phyloP scores from a whole-genome alignment of 2,888 invertebrate genomes.

The Doris montereyensis region DNA sequence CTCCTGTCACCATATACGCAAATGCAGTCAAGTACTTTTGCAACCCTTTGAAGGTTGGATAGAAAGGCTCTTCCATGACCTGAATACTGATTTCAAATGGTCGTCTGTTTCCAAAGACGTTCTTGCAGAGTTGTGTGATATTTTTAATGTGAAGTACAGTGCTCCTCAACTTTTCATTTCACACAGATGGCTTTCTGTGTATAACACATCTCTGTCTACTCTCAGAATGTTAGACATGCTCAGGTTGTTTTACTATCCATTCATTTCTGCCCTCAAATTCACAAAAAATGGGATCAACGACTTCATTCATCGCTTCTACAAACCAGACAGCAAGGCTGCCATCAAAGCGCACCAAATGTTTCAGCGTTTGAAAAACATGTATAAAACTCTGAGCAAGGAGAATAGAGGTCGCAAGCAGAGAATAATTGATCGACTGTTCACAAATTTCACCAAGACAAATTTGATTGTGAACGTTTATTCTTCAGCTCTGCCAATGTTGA shows the following conservation, averaged over 20 bases:
- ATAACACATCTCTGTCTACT: background rate
- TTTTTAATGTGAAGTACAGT: background rate
- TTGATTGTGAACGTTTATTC: constrained; percentile 6
- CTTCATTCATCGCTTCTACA: constrained; percentile 4
- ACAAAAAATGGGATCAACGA: background rate
- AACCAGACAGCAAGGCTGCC: background rate
- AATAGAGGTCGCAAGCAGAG: background rate
- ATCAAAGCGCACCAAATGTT: background rate
- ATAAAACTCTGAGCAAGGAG: background rate
- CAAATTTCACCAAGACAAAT: background rate
- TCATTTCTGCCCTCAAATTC: background rate
- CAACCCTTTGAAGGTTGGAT: constrained; percentile 27
- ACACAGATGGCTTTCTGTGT: background rate
- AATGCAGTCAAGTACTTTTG: constrained; percentile 33
- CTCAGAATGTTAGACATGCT: constrained; percentile 7
- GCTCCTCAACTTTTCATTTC: background rate
- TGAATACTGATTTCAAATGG: constrained; percentile 33
- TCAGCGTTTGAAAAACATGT: constrained; percentile 13
- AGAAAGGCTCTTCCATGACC: constrained; percentile 32
- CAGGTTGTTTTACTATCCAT: constrained; percentile 6
- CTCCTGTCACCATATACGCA: constrained; percentile 43
- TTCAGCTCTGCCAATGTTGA: constrained; percentile 3
- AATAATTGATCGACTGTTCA: background rate
- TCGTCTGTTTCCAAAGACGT: background rate
- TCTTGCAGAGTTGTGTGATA: background rate